phyloP scores from a whole-genome alignment of 37 sponge, comb jelly and placozoan species.

The Corticium candelabrum region DNA sequence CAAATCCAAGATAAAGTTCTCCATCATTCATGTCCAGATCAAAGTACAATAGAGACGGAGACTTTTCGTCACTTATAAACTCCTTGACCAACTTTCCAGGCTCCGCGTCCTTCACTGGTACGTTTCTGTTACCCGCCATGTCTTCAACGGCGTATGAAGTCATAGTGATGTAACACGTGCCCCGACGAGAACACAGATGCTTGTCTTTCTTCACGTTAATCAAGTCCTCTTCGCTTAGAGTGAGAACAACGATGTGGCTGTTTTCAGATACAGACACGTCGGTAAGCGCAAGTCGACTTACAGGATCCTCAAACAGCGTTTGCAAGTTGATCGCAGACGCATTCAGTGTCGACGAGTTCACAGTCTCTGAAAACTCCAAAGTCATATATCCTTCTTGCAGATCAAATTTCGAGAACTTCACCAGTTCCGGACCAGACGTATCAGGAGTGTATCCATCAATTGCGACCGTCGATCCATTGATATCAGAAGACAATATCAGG shows the following conservation, averaged over 20 bases:
- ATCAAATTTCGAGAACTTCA: slow-evolving; percentile 61
- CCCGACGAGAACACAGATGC: slow-evolving; percentile 43
- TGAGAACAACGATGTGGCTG: slow-evolving; percentile 26
- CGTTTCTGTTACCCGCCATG: slow-evolving; percentile 26
- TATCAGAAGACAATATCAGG: slow-evolving; percentile 11
- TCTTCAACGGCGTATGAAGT: slow-evolving; percentile 32
- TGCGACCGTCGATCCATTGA: slow-evolving; percentile 17
- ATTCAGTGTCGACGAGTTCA: slow-evolving; percentile 38
- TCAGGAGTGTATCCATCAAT: slow-evolving; percentile 44
- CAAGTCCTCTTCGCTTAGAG: slow-evolving; percentile 45
- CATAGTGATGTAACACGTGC: slow-evolving; percentile 67
- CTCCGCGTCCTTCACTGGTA: slow-evolving; percentile 35
- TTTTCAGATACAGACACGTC: not conserved
- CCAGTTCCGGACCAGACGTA: slow-evolving; percentile 39
- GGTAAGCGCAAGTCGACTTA: slow-evolving; percentile 33
- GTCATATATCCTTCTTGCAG: slow-evolving; percentile 41
- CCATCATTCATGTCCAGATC: slow-evolving; percentile 58
- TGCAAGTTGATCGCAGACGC: slow-evolving; percentile 52
- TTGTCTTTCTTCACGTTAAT: slow-evolving; percentile 30
- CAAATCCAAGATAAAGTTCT: slow-evolving; percentile 47
- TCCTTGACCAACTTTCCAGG: slow-evolving; percentile 55
- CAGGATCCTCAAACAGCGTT: slow-evolving; percentile 55
- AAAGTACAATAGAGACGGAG: slow-evolving; percentile 40
- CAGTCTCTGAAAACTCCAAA: slow-evolving; percentile 64
- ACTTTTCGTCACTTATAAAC: slow-evolving; percentile 42